Evolutionary conservation across 2,888 invertebrate species (phyloP).

Genomic region (Lasioglossum morio): DNA sequence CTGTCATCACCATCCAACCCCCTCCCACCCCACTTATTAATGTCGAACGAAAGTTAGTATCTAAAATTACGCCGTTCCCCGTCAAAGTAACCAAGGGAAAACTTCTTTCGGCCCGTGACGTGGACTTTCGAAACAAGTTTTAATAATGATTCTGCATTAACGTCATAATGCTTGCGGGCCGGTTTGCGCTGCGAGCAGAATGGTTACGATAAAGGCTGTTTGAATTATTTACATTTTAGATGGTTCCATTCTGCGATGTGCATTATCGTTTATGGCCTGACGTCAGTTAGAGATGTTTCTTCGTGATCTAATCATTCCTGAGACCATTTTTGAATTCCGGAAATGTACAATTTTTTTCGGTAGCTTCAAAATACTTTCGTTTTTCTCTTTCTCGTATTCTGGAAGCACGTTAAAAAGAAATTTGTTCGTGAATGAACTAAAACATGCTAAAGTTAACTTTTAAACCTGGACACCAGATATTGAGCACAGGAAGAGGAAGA

Average conservation of each 20-base stretch:
- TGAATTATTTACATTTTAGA: neutral
- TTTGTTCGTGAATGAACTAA: neutral
- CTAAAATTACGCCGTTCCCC: neutral
- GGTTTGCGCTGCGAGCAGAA: neutral
- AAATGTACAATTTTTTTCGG: neutral
- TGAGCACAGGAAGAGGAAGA: neutral
- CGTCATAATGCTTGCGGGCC: neutral
- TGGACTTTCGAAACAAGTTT: neutral
- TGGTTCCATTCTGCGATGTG: neutral
- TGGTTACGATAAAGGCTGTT: neutral
- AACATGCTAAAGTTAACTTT: neutral
- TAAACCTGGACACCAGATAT: neutral
- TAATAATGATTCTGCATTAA: constrained; percentile 11
- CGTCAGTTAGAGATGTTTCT: neutral
- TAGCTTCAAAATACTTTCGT: neutral
- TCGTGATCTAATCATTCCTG: neutral
- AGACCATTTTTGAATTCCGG: neutral
- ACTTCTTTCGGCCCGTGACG: constrained; percentile 2
- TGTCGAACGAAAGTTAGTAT: constrained; percentile 13
- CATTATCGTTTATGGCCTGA: neutral
- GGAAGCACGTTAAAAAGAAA: neutral
- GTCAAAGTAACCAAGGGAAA: neutral
- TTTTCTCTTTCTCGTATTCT: neutral
- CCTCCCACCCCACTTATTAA: neutral
- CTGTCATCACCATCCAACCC: neutral